Conservation (phyloP, 1,140 invertebrate genomes). For the Olivierus martensii region DNA sequence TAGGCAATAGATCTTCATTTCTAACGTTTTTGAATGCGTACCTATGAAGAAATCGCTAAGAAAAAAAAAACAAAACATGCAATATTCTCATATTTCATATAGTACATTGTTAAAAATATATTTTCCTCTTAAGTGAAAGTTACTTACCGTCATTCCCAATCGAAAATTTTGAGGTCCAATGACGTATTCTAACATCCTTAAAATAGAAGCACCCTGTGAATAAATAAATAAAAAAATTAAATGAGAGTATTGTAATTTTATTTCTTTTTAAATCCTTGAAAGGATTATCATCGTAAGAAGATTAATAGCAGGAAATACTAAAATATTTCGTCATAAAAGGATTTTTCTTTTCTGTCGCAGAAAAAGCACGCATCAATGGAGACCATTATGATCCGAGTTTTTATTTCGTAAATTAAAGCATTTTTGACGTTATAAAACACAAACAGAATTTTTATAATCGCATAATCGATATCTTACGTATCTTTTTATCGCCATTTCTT, state of each 20-base stretch:
- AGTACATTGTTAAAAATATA: background rate
- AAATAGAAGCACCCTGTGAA: constrained; percentile 63
- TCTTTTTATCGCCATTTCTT: no score
- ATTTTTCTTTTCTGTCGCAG: no score
- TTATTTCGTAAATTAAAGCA: no score
- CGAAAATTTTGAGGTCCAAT: constrained; percentile 59
- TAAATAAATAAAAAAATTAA: constrained; percentile 9
- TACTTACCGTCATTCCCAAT: constrained; percentile 38
- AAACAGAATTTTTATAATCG: no score
- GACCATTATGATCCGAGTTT: no score
- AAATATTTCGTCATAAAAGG: constrained; percentile 17
- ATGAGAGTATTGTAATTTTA: background rate
- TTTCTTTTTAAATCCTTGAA: background rate
- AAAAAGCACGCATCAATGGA: no score
- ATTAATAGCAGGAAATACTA: background rate
- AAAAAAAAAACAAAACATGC: background rate
- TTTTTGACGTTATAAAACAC: no score
- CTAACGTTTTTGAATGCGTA: constrained; percentile 58
- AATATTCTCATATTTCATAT: constrained; percentile 12
- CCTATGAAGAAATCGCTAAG: constrained; percentile 53
- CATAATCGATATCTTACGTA: no score
- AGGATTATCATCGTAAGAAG: background rate
- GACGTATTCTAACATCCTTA: constrained; percentile 80
- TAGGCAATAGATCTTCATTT: constrained; percentile 56
- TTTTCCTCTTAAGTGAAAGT: no score